A percentile compares a stretch with the other conserved stretches of the same genome.
Conservation (phyloP, 2,888 invertebrate species). For the Laspeyria flexula region DNA sequence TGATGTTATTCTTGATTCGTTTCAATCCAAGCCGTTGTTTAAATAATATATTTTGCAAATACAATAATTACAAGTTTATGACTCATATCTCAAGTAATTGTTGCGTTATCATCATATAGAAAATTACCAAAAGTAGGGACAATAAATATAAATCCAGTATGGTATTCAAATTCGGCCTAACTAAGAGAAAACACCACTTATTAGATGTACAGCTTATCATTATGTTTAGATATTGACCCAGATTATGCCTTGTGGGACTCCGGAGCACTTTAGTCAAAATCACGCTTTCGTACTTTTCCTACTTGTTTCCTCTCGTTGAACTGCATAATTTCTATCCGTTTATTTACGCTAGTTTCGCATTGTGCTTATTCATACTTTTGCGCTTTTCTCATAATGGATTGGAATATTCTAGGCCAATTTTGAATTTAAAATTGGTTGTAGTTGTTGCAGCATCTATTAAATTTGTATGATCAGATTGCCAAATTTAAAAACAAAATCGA, state of each 20-base stretch:
- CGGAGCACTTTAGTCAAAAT: slow-evolving; percentile 39
- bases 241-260: slow-evolving; percentile 23
- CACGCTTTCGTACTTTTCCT: slow-evolving; percentile 60
- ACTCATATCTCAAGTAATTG: neutral
- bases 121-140: too few species aligned
- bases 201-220: neutral
- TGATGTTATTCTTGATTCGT: neutral
- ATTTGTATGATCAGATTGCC: too few species aligned
- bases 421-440: neutral
- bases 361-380: slow-evolving; percentile 62
- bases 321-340: slow-evolving; percentile 65
- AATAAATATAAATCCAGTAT: too few species aligned
- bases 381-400: slow-evolving; percentile 46
- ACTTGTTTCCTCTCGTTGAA: slow-evolving; percentile 59
- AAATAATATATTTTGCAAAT: neutral
- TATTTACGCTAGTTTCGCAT: slow-evolving; percentile 72
- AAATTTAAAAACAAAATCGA: too few species aligned
- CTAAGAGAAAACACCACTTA: too few species aligned
- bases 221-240: slow-evolving; percentile 22
- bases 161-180: too few species aligned
- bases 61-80: neutral
- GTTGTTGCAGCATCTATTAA: too few species aligned
- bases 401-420: slow-evolving; percentile 13
- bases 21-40: neutral
- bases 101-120: neutral